A percentile compares a stretch with the other conserved stretches of the same genome.
These are phyloP conservation scores for Jacana jacana DNA, from an alignment of 2,113 vertebrate species.

Conservation along the genomic window DNA sequence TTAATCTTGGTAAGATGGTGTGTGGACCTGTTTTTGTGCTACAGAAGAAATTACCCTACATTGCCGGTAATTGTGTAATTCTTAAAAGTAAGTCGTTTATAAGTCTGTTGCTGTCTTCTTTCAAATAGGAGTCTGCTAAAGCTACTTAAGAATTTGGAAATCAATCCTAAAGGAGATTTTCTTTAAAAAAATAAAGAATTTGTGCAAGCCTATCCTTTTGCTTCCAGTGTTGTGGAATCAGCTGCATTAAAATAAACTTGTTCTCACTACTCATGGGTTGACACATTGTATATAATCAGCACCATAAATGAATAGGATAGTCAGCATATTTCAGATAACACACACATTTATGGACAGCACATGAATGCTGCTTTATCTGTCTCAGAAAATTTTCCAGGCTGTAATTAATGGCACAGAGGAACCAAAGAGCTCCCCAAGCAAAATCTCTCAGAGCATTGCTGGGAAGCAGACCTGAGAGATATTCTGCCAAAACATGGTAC, in stretches of 20 bases:
- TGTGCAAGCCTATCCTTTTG: background rate
- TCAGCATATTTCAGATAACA: constrained; percentile 2
- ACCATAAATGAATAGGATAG: background rate
- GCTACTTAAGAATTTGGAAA: constrained; percentile 1
- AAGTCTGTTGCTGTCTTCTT: background rate
- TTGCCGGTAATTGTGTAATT: background rate
- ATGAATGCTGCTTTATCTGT: background rate
- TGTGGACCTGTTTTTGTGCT: background rate
- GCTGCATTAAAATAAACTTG: constrained; percentile 27
- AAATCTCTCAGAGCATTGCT: background rate
- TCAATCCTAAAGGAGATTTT: background rate
- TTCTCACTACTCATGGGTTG: background rate
- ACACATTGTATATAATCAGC: constrained; percentile 3
- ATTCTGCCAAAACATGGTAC: background rate
- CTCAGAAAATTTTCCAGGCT: background rate
- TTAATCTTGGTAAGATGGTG: background rate
- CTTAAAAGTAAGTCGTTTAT: background rate
- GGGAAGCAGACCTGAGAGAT: background rate
- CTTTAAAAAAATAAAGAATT: background rate
- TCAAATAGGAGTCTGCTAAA: background rate
- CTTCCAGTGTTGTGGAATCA: background rate
- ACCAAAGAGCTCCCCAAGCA: background rate
- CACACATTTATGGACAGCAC: background rate
- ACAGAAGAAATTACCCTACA: background rate
- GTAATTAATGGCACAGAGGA: background rate